Percentiles rank a stretch among this genome's conserved stretches.
Evolutionary conservation across 2,797 vertebrate species (phyloP).

Genomic region (Gadopsis bispinosus): DNA sequence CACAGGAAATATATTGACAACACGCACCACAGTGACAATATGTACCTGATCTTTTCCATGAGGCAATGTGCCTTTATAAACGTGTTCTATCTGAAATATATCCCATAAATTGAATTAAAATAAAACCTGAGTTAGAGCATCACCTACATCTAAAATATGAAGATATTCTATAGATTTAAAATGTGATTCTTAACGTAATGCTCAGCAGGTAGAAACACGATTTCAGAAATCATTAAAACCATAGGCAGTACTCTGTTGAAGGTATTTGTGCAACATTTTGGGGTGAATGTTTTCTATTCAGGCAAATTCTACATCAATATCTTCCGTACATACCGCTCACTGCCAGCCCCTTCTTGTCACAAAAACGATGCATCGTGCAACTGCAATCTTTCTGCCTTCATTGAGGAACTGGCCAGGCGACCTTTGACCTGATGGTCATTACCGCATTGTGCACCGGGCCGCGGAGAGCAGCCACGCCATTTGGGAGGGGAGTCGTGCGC

Average conservation of each 20-base stretch:
- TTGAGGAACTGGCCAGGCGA: slow-evolving; percentile 83
- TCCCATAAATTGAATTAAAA: not conserved
- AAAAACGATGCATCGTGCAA: slow-evolving; percentile 73
- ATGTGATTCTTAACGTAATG: not conserved
- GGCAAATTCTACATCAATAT: slow-evolving; percentile 39
- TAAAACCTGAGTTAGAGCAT: not conserved
- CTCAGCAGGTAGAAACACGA: not conserved
- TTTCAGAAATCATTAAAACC: not conserved
- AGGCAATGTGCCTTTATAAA: not conserved
- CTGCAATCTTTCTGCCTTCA: slow-evolving; percentile 82
- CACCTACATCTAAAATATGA: not conserved
- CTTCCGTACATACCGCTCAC: slow-evolving; percentile 55
- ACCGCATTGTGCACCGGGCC: slow-evolving; percentile 78
- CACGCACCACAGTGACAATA: not conserved
- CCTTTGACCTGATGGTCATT: slow-evolving; percentile 86
- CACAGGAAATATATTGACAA: not conserved
- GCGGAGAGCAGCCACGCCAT: slow-evolving; percentile 71
- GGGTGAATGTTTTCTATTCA: slow-evolving; percentile 9
- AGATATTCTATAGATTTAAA: not conserved
- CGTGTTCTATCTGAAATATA: not conserved
- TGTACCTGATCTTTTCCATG: slow-evolving; percentile 8
- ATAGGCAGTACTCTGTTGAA: not conserved
- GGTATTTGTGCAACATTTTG: not conserved
- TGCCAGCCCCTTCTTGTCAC: slow-evolving; percentile 62
- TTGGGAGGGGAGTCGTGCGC: slow-evolving; percentile 69